phyloP scores from a whole-genome alignment of 2,888 invertebrate species.

The Litoditis marina region DNA sequence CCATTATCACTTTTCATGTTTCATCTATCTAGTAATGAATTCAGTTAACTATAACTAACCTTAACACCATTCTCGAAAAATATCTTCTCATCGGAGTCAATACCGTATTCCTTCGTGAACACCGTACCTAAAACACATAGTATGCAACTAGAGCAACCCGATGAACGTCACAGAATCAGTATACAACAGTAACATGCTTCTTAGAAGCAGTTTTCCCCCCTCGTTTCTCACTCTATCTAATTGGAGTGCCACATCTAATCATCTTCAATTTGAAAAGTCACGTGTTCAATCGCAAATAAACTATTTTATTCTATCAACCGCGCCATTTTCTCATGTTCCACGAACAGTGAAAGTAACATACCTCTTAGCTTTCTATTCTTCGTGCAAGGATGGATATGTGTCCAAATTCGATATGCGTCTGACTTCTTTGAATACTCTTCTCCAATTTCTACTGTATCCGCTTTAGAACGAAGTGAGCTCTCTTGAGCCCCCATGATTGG shows the following conservation, averaged over 20 bases:
- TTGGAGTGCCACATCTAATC: too few species aligned
- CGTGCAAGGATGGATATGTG: constrained; percentile 12
- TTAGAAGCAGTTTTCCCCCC: too few species aligned
- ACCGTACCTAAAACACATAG: constrained; percentile 4
- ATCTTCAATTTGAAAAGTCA: neutral
- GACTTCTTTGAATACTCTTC: constrained; percentile 10
- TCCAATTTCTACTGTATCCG: constrained; percentile 9
- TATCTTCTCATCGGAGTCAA: constrained; percentile 4
- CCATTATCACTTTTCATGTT: too few species aligned
- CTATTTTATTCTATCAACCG: too few species aligned
- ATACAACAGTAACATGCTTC: too few species aligned
- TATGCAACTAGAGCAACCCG: too few species aligned
- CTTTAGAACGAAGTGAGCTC: neutral
- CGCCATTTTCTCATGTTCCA: too few species aligned
- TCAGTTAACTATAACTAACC: neutral
- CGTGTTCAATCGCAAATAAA: too few species aligned
- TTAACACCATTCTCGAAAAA: constrained; percentile 14
- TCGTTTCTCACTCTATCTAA: too few species aligned
- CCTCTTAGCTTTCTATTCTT: constrained; percentile 11
- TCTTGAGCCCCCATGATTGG: constrained; percentile 20
- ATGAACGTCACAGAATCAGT: too few species aligned
- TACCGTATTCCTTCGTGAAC: constrained; percentile 9
- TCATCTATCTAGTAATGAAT: too few species aligned
- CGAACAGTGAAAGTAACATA: too few species aligned
- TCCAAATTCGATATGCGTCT: constrained; percentile 9